phyloP scores from a whole-genome alignment of 2,888 invertebrate genomes.

The Drosophila mulleri region DNA sequence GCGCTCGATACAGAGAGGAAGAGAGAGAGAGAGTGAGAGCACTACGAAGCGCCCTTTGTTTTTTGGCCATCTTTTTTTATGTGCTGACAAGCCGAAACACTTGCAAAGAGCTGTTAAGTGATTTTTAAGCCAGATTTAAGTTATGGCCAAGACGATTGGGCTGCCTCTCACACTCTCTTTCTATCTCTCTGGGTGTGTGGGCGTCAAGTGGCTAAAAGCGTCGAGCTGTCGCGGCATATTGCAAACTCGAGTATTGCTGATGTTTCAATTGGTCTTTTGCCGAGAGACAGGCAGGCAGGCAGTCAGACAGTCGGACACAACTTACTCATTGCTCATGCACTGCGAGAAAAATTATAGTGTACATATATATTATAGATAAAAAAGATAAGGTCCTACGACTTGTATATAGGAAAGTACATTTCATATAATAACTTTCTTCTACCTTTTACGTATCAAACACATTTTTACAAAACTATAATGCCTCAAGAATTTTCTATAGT shows the following conservation, averaged over 20 bases:
- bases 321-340: conserved; percentile 1
- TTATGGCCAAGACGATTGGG: conserved; percentile 62
- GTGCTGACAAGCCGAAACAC: conserved; percentile 63
- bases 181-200: conserved; percentile 47
- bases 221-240: conserved; percentile 63
- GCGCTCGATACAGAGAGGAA: conserved; percentile 48
- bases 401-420: too few species aligned
- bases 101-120: conserved; percentile 58
- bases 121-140: conserved; percentile 77
- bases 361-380: neutral
- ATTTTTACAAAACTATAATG: too few species aligned
- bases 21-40: neutral
- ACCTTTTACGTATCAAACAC: too few species aligned
- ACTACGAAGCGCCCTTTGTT: conserved; percentile 24
- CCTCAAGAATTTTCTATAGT: too few species aligned
- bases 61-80: conserved; percentile 40
- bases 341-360: neutral
- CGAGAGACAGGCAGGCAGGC: conserved; percentile 4
- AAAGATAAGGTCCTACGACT: too few species aligned
- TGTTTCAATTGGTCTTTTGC: conserved; percentile 81
- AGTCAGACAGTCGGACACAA: conserved; percentile 8
- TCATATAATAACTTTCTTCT: too few species aligned
- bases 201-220: conserved; percentile 65
- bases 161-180: neutral
- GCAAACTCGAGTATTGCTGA: conserved; percentile 83